phyloP scores from a whole-genome alignment of 2,888 invertebrate genomes.

The Cenopis cana region DNA sequence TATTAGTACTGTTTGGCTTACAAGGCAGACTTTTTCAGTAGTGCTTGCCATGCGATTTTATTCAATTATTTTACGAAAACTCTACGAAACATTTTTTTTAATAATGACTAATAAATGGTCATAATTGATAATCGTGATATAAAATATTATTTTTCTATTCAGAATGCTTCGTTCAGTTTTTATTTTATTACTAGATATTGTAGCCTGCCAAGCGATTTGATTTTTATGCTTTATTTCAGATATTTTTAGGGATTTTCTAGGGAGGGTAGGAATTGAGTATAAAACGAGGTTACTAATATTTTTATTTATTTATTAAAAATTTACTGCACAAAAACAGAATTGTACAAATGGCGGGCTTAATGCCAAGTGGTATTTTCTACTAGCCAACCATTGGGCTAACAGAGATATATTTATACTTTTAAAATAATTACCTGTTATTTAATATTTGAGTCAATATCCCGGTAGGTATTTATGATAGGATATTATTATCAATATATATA shows the following conservation, averaged over 20 bases:
- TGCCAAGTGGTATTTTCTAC: no score
- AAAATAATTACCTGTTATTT: background rate
- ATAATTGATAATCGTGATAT: background rate
- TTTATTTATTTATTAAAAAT: no score
- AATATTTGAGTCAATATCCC: background rate
- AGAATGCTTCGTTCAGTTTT: conserved; percentile 6
- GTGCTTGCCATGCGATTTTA: conserved; percentile 28
- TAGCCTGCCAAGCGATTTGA: conserved; percentile 29
- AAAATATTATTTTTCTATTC: background rate
- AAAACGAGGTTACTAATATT: background rate
- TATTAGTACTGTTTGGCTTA: background rate
- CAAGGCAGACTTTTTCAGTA: conserved; percentile 10
- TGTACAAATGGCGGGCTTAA: no score
- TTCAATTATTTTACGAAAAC: background rate
- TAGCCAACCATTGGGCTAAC: no score
- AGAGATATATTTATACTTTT: no score
- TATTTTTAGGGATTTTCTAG: background rate
- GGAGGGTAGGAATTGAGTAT: background rate
- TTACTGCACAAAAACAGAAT: no score
- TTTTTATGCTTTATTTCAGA: conserved; percentile 2
- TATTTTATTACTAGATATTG: background rate
- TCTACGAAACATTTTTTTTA: background rate
- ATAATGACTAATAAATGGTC: no score
- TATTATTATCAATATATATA: background rate
- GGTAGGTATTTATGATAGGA: background rate